These are phyloP conservation scores for Dicrostonyx torquatus DNA, from an alignment of 2,797 vertebrate species.

Conservation along the genomic window DNA sequence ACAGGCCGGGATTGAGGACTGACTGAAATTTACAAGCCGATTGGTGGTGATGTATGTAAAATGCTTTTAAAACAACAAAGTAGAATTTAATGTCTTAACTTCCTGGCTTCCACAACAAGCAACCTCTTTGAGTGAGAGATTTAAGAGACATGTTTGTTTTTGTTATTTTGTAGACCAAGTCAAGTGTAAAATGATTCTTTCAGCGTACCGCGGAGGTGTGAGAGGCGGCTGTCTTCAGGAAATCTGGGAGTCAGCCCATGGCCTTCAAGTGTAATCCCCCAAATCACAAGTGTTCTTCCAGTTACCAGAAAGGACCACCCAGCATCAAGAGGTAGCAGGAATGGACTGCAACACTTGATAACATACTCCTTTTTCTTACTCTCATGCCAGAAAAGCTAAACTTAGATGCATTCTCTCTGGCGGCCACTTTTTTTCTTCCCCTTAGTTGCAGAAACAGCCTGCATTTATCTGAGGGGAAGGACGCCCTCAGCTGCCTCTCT, in stretches of 20 bases:
- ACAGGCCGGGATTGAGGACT: slow-evolving; percentile 86
- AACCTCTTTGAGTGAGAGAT: slow-evolving; percentile 69
- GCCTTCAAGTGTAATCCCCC: neutral
- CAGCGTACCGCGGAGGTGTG: slow-evolving; percentile 1
- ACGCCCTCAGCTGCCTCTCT: neutral
- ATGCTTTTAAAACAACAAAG: slow-evolving; percentile 85
- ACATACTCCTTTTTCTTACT: neutral
- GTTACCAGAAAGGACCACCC: neutral
- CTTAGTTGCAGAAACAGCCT: neutral
- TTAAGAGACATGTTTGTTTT: slow-evolving; percentile 74
- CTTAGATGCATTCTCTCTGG: neutral
- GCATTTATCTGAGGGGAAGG: neutral
- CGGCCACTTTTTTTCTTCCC: neutral
- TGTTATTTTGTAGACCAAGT: slow-evolving; percentile 58
- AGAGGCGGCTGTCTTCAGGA: neutral
- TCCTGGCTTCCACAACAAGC: slow-evolving; percentile 69
- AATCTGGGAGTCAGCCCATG: neutral
- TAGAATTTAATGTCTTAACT: slow-evolving; percentile 82
- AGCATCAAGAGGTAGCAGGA: neutral
- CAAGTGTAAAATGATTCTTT: slow-evolving; percentile 74
- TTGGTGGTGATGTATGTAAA: slow-evolving; percentile 88
- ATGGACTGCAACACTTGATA: neutral
- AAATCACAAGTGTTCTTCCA: neutral
- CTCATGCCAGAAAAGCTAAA: neutral
- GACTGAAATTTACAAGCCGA: slow-evolving; percentile 87